A percentile compares a stretch with the other conserved stretches of the same genome.
These are phyloP conservation scores for Alouatta palliata DNA, from an alignment of 2,113 vertebrate species.

Conservation along the genomic window DNA sequence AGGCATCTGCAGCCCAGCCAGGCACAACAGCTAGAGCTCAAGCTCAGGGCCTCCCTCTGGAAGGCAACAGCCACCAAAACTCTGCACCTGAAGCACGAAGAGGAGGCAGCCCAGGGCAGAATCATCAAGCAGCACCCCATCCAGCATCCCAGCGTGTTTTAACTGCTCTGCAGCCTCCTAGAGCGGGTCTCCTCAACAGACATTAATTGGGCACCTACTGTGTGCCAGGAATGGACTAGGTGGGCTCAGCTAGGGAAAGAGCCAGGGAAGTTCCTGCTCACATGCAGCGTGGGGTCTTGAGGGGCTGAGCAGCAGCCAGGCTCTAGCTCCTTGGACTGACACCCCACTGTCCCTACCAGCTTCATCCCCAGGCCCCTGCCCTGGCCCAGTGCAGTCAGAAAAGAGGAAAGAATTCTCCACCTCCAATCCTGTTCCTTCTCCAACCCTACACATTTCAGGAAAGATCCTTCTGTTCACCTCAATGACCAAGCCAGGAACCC, in stretches of 20 bases:
- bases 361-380: not conserved
- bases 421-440: not conserved
- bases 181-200: not conserved
- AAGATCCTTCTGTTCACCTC: not conserved
- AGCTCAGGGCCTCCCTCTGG: not conserved
- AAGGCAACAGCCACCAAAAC: not conserved
- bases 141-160: not conserved
- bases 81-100: not conserved
- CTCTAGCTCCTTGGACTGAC: not conserved
- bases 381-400: not conserved
- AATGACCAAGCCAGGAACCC: not conserved
- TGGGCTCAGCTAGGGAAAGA: not conserved
- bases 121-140: too few relatives aligned
- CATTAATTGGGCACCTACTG: not conserved
- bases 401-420: not conserved
- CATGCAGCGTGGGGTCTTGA: fast-evolving
- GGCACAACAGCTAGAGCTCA: not conserved
- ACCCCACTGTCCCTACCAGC: not conserved
- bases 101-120: not conserved
- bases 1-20: not conserved
- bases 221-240: not conserved
- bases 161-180: not conserved
- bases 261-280: not conserved
- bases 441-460: not conserved
- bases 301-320: not conserved